A percentile compares a stretch with the other conserved stretches of the same genome.
phyloP scores from a whole-genome alignment of 2,113 vertebrate species.

The Progne subis region DNA sequence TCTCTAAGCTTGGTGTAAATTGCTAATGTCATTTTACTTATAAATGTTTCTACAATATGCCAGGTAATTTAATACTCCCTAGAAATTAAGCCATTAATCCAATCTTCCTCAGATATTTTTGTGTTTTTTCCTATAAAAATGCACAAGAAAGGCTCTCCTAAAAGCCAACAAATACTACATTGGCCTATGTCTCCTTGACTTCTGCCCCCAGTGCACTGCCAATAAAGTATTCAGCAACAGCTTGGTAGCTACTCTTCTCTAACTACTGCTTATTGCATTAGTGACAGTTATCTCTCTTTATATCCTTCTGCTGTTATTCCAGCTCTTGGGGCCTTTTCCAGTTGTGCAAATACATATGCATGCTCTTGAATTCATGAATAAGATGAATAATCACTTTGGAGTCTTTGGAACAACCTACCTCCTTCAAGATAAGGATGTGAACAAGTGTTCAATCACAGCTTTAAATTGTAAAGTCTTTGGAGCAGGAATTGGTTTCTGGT shows the following conservation, averaged over 20 bases:
- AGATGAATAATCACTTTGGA: slow-evolving; percentile 22
- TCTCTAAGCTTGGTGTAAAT: not conserved
- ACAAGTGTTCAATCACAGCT: slow-evolving; percentile 17
- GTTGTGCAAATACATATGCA: not conserved
- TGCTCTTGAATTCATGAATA: slow-evolving; percentile 18
- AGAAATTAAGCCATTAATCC: slow-evolving; percentile 39
- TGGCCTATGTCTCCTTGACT: not conserved
- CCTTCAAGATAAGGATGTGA: slow-evolving; percentile 1
- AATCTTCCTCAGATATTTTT: not conserved
- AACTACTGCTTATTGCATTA: slow-evolving; percentile 5
- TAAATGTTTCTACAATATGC: not conserved
- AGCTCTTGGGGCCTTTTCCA: not conserved
- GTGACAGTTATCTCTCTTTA: slow-evolving; percentile 1
- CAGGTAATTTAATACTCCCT: not conserved
- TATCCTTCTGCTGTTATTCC: not conserved
- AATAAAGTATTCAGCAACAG: not conserved
- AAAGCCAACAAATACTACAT: not conserved
- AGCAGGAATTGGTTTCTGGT: not conserved
- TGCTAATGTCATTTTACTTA: not conserved
- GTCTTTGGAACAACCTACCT: slow-evolving; percentile 20
- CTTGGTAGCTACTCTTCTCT: not conserved
- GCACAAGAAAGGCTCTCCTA: not conserved
- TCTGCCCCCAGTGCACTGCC: not conserved
- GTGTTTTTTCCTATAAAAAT: not conserved
- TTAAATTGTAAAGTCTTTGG: slow-evolving; percentile 11